A percentile compares a stretch with the other conserved stretches of the same genome.
Conservation (phyloP, 2,113 vertebrate genomes). For the Stegastes partitus region DNA sequence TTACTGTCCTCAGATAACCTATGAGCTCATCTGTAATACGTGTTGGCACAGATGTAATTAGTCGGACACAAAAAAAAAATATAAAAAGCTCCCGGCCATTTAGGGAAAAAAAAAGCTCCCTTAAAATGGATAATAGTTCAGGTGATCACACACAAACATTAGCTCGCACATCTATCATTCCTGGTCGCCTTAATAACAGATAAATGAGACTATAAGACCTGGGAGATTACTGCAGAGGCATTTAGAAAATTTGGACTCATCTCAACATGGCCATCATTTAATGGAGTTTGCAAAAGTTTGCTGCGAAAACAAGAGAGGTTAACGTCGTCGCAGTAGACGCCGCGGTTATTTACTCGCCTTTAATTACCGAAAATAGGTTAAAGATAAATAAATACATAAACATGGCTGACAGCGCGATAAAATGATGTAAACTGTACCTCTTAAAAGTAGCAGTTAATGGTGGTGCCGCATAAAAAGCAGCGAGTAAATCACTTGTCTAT, state of each 20-base stretch:
- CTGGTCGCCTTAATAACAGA: slow-evolving; percentile 64
- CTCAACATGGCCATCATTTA: slow-evolving; percentile 48
- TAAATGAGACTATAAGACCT: slow-evolving; percentile 62
- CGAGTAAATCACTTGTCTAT: slow-evolving; percentile 19
- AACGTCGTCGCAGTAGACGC: slow-evolving; percentile 35
- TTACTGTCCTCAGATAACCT: slow-evolving; percentile 42
- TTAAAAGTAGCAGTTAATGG: slow-evolving; percentile 49
- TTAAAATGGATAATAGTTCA: slow-evolving; percentile 66
- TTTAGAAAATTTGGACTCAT: slow-evolving; percentile 51
- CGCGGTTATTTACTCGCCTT: slow-evolving; percentile 38
- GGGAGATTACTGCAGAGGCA: slow-evolving; percentile 56
- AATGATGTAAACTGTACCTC: slow-evolving; percentile 29
- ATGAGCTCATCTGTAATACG: slow-evolving; percentile 45
- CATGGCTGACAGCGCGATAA: slow-evolving; percentile 40
- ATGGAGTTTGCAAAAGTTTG: slow-evolving; percentile 45
- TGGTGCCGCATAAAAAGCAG: slow-evolving; percentile 19
- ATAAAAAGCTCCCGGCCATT: slow-evolving; percentile 67
- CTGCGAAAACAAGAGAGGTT: slow-evolving; percentile 40
- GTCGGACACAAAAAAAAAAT: slow-evolving; percentile 37
- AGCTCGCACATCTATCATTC: slow-evolving; percentile 60
- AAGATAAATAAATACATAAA: slow-evolving; percentile 5
- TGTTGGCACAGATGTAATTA: slow-evolving; percentile 58
- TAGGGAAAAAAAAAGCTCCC: slow-evolving; percentile 63
- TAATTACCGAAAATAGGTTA: slow-evolving; percentile 36
- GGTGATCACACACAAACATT: slow-evolving; percentile 66